Conservation (phyloP, 2,113 vertebrate species). For the Litocranius walleri region DNA sequence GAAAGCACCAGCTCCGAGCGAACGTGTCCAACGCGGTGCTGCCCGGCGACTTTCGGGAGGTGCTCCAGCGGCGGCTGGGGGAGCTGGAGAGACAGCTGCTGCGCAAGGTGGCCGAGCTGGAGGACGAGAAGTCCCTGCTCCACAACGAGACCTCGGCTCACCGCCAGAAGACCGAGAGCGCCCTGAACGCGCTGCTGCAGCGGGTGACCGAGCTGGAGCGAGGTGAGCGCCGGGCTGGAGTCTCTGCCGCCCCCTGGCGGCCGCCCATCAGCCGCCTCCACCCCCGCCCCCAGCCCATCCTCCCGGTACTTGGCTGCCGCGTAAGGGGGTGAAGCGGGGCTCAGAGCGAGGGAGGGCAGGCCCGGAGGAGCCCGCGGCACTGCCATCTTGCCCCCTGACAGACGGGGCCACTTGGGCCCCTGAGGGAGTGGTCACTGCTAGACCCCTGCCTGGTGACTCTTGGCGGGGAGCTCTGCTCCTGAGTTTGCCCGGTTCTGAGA, state of each 20-base stretch:
- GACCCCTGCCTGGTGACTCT: neutral
- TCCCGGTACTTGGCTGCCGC: neutral
- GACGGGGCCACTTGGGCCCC: neutral
- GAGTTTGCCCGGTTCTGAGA: neutral
- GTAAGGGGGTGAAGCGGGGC: neutral
- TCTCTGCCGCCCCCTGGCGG: neutral
- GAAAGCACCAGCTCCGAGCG: constrained; percentile 87
- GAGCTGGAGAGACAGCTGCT: constrained; percentile 94
- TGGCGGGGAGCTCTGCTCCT: neutral
- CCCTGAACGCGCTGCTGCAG: constrained; percentile 91
- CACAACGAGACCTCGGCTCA: constrained; percentile 95
- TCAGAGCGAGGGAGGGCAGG: neutral
- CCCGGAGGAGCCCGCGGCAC: neutral
- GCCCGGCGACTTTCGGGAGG: constrained; percentile 90
- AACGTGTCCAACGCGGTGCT: constrained; percentile 82
- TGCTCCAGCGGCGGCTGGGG: constrained; percentile 90
- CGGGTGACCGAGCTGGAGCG: constrained; percentile 94
- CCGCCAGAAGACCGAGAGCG: constrained; percentile 91
- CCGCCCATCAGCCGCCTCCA: neutral
- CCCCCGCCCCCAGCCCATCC: neutral
- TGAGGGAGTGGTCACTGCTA: neutral
- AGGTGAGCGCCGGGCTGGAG: constrained; percentile 79
- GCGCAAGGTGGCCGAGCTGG: constrained; percentile 93
- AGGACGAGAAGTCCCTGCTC: constrained; percentile 95
- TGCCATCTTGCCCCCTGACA: neutral